A percentile compares a stretch with the other conserved stretches of the same genome.
Evolutionary conservation across 2,888 invertebrate species (phyloP).

Genomic region (Pantelozetes paolii): DNA sequence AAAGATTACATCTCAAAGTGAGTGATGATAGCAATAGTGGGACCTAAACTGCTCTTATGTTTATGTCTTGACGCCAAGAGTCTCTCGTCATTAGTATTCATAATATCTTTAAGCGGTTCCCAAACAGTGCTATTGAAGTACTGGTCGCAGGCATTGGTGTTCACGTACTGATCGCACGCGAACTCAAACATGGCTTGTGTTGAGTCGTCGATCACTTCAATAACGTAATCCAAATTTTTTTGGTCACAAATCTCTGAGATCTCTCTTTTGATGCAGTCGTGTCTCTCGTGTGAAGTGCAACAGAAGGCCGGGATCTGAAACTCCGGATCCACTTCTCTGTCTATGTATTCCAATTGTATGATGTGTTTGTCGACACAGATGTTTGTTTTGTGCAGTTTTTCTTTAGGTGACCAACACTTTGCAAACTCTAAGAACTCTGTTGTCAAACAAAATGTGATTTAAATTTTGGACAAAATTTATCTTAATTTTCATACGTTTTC

Average conservation of each 20-base stretch:
- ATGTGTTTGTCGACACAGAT: slow-evolving; percentile 30
- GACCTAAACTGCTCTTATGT: neutral
- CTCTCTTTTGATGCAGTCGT: neutral
- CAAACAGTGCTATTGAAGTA: neutral
- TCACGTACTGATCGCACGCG: neutral
- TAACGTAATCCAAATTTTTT: neutral
- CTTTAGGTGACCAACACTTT: slow-evolving; percentile 16
- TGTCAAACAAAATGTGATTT: neutral
- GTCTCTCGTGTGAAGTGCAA: neutral
- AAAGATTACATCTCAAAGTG: no score
- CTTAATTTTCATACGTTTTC: slow-evolving; percentile 14
- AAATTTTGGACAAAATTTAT: neutral
- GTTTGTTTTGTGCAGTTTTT: neutral
- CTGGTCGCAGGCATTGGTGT: neutral
- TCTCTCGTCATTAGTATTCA: neutral
- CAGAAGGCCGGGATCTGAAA: slow-evolving; percentile 6
- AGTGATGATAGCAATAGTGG: neutral
- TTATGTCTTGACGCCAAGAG: neutral
- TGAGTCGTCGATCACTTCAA: neutral
- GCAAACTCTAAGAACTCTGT: slow-evolving; percentile 36
- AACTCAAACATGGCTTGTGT: neutral
- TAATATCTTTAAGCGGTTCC: neutral
- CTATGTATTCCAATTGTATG: slow-evolving; percentile 31
- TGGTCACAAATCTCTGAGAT: neutral
- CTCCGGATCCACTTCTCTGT: neutral